Base-by-base conservation (phyloP, 2,797 vertebrate genomes). In the Bovichtus variegatus region DNA sequence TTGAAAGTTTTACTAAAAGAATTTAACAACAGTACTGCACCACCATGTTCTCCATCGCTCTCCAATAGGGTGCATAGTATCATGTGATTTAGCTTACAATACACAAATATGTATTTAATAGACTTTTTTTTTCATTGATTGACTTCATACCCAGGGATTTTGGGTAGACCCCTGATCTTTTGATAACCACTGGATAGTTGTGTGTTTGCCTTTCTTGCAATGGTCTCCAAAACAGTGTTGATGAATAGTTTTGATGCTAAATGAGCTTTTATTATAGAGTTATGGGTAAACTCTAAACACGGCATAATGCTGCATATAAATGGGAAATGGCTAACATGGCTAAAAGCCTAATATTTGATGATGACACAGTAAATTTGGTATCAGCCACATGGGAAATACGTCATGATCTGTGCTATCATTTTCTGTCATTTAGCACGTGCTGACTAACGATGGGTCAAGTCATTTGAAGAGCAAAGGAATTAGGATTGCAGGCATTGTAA, bases 101-200 rank as follows among this genome's bases (percentile, higher is more conserved):
- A 19, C 18, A 55, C 13, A 71, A 63, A 46, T 49, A 40, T 50
- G 23, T 36, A 9, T 54, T 51, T n/a, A 34, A 55, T n/a, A 16
- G 0, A n/a, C 40, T 41, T 38, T 23, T 31, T 70, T 72, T 60
- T 16, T 31, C 15, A 69, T 25, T 74, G 44, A 59, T 49, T 71
- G 58, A 78, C 59, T n/a, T 53, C 12, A 25, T 76, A 61, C 61
- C 74, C 27, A 51, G 57, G 29, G 43, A 77, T 70, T 72, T 25
- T 72, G 46, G 76, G 76, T 61, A 68, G 67, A 68, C 61, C 61
- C 51, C 49, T 21, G 9, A 80, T 41, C 50, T 72, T 79, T 53
- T 81, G 34, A 69, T 81, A 85, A 89, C 88, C 90, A 91, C 91
- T 93, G 90, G 83, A 89, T 40, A 80, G 41, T 34, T 85, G 78